Percentiles rank a stretch among this genome's conserved stretches.
Conservation (phyloP, 2,113 vertebrate genomes). For the Larimichthys polyactis region DNA sequence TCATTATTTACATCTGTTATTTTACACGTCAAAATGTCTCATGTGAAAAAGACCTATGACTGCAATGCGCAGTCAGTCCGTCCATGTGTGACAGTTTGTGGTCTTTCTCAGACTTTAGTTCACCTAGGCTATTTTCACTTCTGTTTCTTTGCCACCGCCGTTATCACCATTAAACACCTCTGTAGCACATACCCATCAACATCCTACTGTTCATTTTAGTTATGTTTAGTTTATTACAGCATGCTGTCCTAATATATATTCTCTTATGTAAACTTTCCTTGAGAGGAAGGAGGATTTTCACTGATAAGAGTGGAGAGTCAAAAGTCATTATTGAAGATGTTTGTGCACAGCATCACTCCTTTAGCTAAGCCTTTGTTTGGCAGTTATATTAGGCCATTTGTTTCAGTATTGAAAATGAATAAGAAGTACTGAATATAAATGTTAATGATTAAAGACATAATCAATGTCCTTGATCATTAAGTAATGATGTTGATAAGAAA, state of each 20-base stretch:
- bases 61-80: too few species aligned
- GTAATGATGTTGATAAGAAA: slow-evolving; percentile 26
- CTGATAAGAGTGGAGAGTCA: too few species aligned
- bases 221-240: background rate
- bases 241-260: background rate
- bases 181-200: background rate
- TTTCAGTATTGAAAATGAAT: background rate
- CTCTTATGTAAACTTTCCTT: background rate
- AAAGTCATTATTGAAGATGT: background rate
- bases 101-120: too few species aligned
- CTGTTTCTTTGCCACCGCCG: too few species aligned
- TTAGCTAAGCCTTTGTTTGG: background rate
- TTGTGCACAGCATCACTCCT: background rate
- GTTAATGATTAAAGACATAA: slow-evolving; percentile 21
- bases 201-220: background rate
- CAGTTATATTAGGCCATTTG: background rate
- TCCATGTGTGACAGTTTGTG: background rate
- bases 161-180: background rate
- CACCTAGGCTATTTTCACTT: too few species aligned
- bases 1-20: background rate
- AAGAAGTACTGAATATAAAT: slow-evolving; percentile 1
- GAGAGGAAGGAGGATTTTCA: background rate
- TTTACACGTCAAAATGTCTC: background rate
- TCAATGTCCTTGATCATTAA: slow-evolving; percentile 28
- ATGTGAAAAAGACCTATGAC: background rate